Evolutionary conservation across 2,888 invertebrate genomes (phyloP), one percentile per base, ranked within the genome.

Genomic region (Dasysyrphus albostriatus): DNA sequence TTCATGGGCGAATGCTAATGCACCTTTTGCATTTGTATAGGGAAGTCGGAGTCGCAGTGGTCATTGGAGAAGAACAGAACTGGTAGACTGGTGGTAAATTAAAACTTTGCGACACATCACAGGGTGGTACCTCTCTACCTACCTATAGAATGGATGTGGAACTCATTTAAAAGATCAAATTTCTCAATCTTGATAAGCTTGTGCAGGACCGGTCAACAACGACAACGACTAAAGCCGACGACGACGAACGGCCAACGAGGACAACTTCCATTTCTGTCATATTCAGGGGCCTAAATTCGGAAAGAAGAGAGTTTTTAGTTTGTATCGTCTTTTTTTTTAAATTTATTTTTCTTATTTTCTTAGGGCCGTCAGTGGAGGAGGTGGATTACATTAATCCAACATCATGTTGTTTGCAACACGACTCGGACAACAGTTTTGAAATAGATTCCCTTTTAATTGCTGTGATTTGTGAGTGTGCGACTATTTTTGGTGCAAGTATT

Each of bases 111-210:
- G 78, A 83, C 87, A 87, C 83, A 75, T 78, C 85, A 77, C 82
- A 67, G 77, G 70, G 78, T 72, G 82, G 51, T 77, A 61, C 49
- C 6, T 3, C 5, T 14, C 5, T 59, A 19, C 19, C 42, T 47
- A 47, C 16, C 7, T 65, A 47, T 49, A 34, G 34, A 34, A 19
- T 56, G 58, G 29, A 34, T 49, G 70, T 73, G 73, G 77, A 77
- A n/a, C 51, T 65, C 83, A 87, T 83, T 87, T 87, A 87, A 87
- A 87, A 83, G 74, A 87, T 87, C 87, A 87, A 87, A 87, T 87
- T 87, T 87, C 87, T 47, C 70, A 65, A 87, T 87, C 87, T 83
- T 87, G 87, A 87, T 87, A 87, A 87, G 61, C 42, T 10, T 32
- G 9, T 37, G 34, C n/a, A 51, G 76, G 10, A 49, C 44, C 5